Conservation (phyloP, 2,113 vertebrate species). For the Paracanthobrama guichenoti region DNA sequence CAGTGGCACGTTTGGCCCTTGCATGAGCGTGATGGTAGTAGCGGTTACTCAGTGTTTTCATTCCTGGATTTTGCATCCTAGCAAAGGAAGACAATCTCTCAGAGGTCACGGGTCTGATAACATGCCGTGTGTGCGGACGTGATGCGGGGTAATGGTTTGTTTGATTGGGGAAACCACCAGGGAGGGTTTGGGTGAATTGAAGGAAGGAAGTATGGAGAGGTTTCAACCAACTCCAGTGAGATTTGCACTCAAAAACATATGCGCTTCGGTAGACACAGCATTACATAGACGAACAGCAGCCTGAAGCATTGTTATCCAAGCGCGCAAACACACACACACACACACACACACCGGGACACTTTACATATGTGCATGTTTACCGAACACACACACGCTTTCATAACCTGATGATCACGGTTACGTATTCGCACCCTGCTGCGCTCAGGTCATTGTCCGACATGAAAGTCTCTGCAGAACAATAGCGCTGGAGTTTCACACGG, state of each 20-base stretch:
- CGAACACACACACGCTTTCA: neutral
- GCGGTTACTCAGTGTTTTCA: too few species aligned
- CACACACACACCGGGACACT: neutral
- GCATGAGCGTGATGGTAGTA: neutral
- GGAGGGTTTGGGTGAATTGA: conserved; percentile 24
- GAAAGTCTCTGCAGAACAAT: conserved; percentile 45
- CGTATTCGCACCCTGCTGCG: neutral
- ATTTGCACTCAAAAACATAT: neutral
- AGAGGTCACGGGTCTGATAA: neutral
- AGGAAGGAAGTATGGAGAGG: conserved; percentile 28
- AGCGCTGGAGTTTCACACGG: conserved; percentile 13
- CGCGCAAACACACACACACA: conserved; percentile 15
- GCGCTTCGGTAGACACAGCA: neutral
- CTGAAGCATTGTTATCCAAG: conserved; percentile 7
- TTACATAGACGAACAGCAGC: neutral
- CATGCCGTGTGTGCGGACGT: neutral
- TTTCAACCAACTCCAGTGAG: neutral
- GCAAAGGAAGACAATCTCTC: too few species aligned
- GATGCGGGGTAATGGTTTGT: neutral
- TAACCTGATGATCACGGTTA: neutral
- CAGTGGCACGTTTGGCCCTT: neutral
- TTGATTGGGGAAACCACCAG: conserved; percentile 25
- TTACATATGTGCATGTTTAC: neutral
- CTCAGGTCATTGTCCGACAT: conserved; percentile 33
- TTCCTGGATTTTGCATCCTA: too few species aligned